Evolutionary conservation across 2,797 vertebrate genomes (phyloP), one percentile per base, ranked within the genome.

Genomic region (Alauda arvensis): DNA sequence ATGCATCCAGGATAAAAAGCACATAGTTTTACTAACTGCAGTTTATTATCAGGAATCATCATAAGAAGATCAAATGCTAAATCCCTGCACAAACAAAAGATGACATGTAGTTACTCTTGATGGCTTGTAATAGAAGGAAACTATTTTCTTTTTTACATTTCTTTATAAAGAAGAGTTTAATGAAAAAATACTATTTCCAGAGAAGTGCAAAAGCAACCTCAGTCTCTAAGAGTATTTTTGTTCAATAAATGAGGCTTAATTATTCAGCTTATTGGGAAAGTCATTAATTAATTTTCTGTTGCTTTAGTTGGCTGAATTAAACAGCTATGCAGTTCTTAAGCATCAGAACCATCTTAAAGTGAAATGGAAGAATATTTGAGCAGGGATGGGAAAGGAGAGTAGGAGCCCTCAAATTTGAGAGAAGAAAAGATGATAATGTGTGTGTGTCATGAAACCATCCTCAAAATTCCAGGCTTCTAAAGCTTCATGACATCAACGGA

Each of bases 11-110:
- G 98, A 95, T 98, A 99, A 95, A 98, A 98, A 34, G 98, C 98
- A 92, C 99, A 99, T 10, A 99, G 97, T 91, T 99, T 98, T 51
- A 98, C 96, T 95, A 99, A 90, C 39, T 98, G 97, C 18, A 98
- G 91, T 78, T 98, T 95, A 56, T 98, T 98, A 89, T 98, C 97
- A 37, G 98, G 98, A 90, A 98, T 98, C 98, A 99, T 99, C 89
- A 93, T 94, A 67, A 99, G 97, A 59, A 99, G 97, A 84, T 98
- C 97, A 20, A 94, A 96, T 55, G 99, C 98, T 72, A 99, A 96
- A 90, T 98, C 98, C 98, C 99, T 99, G 88, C 49, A 82, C 66
- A 91, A 85, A 88, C 40, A 92, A 87, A 85, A 94, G 55, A 85
- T 19, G 34, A 70, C 51, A 80, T 4, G 39, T 45, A 46, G 43